A percentile compares a stretch with the other conserved stretches of the same genome.
Conservation (phyloP, 2,113 vertebrate genomes). For the Mesembrinibis cayennensis region DNA sequence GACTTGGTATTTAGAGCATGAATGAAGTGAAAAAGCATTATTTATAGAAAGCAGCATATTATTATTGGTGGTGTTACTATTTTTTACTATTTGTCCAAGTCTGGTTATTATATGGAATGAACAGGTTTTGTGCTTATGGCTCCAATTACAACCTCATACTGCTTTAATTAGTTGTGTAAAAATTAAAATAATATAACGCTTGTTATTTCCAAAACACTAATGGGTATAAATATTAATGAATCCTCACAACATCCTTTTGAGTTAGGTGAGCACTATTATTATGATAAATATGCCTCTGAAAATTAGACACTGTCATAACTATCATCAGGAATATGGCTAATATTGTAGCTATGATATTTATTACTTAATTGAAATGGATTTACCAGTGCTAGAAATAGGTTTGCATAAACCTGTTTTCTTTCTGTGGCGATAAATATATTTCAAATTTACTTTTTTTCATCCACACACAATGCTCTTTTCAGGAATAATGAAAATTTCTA, state of each 20-base stretch:
- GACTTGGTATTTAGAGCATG: background rate
- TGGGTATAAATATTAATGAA: conserved; percentile 43
- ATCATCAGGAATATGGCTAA: conserved; percentile 19
- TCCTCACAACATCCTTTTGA: background rate
- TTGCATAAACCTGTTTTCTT: background rate
- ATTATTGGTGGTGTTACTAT: background rate
- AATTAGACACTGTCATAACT: conserved; percentile 30
- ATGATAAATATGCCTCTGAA: conserved; percentile 38
- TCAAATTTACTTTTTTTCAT: background rate
- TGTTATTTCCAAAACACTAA: conserved; percentile 22
- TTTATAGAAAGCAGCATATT: background rate
- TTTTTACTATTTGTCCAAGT: background rate
- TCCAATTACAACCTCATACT: background rate
- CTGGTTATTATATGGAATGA: background rate
- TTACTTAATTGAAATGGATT: conserved; percentile 46
- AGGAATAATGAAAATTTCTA: background rate
- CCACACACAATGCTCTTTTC: background rate
- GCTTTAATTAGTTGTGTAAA: conserved; percentile 15
- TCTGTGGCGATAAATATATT: background rate
- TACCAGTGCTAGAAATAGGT: background rate
- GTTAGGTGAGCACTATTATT: conserved; percentile 24
- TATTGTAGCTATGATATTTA: conserved; percentile 1
- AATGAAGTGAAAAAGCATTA: background rate
- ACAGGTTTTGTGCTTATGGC: background rate
- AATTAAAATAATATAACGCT: background rate